phyloP scores from a whole-genome alignment of 2,797 vertebrate genomes.

The Leptoclinus maculatus region DNA sequence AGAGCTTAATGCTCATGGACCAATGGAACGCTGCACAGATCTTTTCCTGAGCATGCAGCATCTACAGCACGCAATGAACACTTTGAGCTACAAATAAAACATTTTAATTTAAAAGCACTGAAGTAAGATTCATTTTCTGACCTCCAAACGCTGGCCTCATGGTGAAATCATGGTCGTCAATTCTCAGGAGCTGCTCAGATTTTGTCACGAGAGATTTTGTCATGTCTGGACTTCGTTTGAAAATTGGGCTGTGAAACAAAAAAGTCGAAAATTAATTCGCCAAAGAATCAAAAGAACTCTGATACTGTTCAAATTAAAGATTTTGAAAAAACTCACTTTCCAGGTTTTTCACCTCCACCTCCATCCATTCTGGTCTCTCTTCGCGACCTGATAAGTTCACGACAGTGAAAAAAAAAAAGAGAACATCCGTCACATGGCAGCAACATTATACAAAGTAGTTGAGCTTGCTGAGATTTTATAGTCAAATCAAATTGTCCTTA shows the following conservation, averaged over 20 bases:
- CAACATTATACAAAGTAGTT: not conserved
- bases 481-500: not conserved
- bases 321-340: slow-evolving; percentile 71
- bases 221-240: slow-evolving; percentile 94
- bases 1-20: slow-evolving; percentile 56
- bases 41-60: slow-evolving; percentile 20
- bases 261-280: slow-evolving; percentile 4
- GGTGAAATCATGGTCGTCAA: slow-evolving; percentile 98
- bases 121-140: slow-evolving; percentile 64
- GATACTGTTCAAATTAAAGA: not conserved
- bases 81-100: not conserved
- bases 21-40: slow-evolving; percentile 18
- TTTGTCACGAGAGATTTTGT: slow-evolving; percentile 95
- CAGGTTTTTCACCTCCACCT: slow-evolving; percentile 75
- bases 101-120: not conserved
- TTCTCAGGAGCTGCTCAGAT: slow-evolving; percentile 96
- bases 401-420: slow-evolving; percentile 7
- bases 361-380: slow-evolving; percentile 81
- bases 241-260: slow-evolving; percentile 85
- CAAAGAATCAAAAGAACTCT: not conserved
- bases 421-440: not conserved
- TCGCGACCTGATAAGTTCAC: slow-evolving; percentile 67
- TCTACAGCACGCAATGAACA: not conserved
- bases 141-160: slow-evolving; percentile 99
- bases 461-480: not conserved